These are phyloP conservation scores for Falcunculus frontatus DNA, from an alignment of 2,113 vertebrate genomes.

Conservation along the genomic window DNA sequence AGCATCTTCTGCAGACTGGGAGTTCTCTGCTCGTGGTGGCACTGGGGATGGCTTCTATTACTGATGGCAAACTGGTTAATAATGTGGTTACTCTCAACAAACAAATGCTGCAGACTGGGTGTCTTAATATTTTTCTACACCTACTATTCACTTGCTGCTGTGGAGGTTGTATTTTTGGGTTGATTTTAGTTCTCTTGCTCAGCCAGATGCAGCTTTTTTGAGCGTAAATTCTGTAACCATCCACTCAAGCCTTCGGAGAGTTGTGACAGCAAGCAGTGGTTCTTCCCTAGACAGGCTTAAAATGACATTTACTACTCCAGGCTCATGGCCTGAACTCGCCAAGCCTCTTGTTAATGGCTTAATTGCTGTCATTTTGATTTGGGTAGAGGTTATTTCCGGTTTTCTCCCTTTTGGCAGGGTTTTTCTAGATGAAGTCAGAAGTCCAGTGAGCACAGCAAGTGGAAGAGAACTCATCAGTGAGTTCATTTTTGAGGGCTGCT, in stretches of 20 bases:
- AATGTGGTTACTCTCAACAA: not conserved
- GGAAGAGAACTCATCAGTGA: not conserved
- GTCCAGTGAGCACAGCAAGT: not conserved
- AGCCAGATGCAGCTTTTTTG: not conserved
- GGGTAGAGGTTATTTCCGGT: not conserved
- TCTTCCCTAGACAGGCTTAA: not conserved
- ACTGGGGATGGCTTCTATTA: not conserved
- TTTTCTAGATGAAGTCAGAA: not conserved
- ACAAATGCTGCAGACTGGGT: not conserved
- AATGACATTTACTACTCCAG: not conserved
- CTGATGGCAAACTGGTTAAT: not conserved
- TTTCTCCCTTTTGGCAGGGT: not conserved
- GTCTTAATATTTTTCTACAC: not conserved
- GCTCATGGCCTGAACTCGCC: not conserved
- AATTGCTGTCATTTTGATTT: not conserved
- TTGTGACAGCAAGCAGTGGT: not conserved
- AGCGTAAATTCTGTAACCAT: not conserved
- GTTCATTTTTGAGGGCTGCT: not conserved
- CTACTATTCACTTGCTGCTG: not conserved
- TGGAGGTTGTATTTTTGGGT: not conserved
- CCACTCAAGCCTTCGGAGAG: not conserved
- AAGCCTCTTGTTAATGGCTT: not conserved
- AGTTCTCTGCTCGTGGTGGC: not conserved
- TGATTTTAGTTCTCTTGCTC: not conserved
- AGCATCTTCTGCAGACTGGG: rapidly evolving